phyloP scores from a whole-genome alignment of 2,797 vertebrate species.

The Sebastes oblongus region DNA sequence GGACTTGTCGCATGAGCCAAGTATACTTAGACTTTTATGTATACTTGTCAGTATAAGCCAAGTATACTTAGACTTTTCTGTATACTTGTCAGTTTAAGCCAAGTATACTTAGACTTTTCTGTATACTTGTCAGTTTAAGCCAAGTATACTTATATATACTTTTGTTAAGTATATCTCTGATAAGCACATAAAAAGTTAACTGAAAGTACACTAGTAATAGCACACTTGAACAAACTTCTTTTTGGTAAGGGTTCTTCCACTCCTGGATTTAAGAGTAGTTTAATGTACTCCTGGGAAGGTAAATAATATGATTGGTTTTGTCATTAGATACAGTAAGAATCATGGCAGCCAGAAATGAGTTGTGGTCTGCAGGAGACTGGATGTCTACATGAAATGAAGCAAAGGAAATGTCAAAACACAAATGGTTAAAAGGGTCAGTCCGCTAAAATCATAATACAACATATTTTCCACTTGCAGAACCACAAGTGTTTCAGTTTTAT shows the following conservation, averaged over 20 bases:
- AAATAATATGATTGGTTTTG: slow-evolving; percentile 14
- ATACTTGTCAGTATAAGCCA: accelerated
- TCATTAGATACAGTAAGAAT: slow-evolving; percentile 24
- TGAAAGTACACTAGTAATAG: no score
- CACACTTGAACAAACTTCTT: not conserved
- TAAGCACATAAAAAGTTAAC: no score
- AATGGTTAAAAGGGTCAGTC: slow-evolving; percentile 19
- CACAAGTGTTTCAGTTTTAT: not conserved
- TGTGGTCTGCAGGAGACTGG: slow-evolving; percentile 31
- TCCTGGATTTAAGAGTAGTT: not conserved
- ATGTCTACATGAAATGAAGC: slow-evolving; percentile 33
- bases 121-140: no score
- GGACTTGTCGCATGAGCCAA: no score
- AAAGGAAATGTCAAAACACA: slow-evolving; percentile 17
- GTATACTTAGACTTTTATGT: no score
- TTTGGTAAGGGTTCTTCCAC: not conserved
- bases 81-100: no score
- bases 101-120: no score
- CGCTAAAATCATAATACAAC: slow-evolving; percentile 15
- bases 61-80: no score
- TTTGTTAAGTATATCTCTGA: no score
- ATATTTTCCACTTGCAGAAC: slow-evolving; percentile 19
- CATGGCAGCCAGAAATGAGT: not conserved
- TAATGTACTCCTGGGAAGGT: slow-evolving; percentile 4
- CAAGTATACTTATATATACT: no score